phyloP scores from a whole-genome alignment of 37 sponge, comb jelly and placozoan species.

The Mnemiopsis leidyi region DNA sequence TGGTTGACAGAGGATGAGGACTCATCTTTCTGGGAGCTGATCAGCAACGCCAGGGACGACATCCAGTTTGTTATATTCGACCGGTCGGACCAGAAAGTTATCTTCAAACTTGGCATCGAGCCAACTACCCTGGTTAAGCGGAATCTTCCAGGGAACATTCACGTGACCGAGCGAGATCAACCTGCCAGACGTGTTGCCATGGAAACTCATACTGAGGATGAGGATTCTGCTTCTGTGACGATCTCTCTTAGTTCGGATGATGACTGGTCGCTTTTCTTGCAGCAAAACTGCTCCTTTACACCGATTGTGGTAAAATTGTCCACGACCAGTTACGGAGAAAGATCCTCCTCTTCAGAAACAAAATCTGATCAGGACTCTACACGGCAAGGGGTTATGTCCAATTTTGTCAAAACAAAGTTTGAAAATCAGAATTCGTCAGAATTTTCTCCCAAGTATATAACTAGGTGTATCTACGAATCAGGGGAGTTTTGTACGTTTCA shows the following conservation, averaged over 20 bases:
- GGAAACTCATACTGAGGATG: background rate
- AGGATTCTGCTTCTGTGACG: background rate
- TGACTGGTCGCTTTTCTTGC: background rate
- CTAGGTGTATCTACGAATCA: constrained; percentile 19
- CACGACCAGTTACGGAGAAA: constrained; percentile 1
- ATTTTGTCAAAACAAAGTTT: background rate
- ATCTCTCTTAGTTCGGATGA: background rate
- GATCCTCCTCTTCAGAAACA: background rate
- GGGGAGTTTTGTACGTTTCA: constrained; percentile 54
- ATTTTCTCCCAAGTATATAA: background rate
- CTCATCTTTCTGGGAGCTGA: background rate
- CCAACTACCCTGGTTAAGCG: constrained; percentile 4
- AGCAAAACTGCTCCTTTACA: constrained; percentile 12
- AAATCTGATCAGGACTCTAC: background rate
- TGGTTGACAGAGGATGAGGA: background rate
- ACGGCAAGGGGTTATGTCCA: background rate
- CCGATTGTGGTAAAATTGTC: background rate
- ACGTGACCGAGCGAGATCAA: background rate
- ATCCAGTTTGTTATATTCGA: constrained; percentile 28
- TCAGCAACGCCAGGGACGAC: background rate
- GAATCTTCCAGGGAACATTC: background rate
- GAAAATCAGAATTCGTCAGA: background rate
- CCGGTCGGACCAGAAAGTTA: background rate
- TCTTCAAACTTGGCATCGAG: constrained; percentile 13
- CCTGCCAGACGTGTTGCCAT: background rate